Evolutionary conservation across 2,888 invertebrate genomes (phyloP), one percentile per base, ranked within the genome.

Genomic region (Drosophila macrospina): DNA sequence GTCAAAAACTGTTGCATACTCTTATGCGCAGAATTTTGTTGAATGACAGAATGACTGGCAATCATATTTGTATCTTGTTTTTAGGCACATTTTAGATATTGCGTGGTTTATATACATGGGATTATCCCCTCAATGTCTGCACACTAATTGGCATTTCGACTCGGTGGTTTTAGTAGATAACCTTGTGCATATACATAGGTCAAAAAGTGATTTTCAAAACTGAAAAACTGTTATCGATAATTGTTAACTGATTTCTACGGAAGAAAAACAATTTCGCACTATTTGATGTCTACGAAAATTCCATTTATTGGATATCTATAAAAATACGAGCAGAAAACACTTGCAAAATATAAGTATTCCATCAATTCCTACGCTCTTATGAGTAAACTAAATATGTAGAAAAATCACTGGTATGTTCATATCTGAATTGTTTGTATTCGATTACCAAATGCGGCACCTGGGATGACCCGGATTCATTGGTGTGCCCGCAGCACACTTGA

Each of bases 371-470:
- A 48, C n/a, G 51, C 41, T 51, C 48, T 39, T 54, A 42, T 10
- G 28, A 44, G 42, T 57, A 55, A 32, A 44, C 20, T 50, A 45
- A 48, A 52, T 57, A 71, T 20, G 61, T 81, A 79, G 74, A 77
- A 79, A 86, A 84, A 84, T 84, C 88, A 84, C 83, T 69, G 67
- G 56, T 67, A 59, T 66, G 69, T 60, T 63, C 54, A 65, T 67
- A 32, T 50, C 24, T 44, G 11, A 24, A n/a, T 16, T 20, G 44
- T 5, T 39, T 24, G 8, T 5, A 5, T 8, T 37, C 10, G 13
- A n/a, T 56, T 88, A 94, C 94, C 94, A 94, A 76, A 94, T 93
- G 74, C 93, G 92, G 79, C 94, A 94, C 73, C 93, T 93, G 34
- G 86, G 83, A 45, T 88, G 86, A 1, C 88, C 56, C 2, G 94